These are phyloP conservation scores for Thaumatotibia leucotreta DNA, from an alignment of 1,140 invertebrate genomes.

Conservation along the genomic window DNA sequence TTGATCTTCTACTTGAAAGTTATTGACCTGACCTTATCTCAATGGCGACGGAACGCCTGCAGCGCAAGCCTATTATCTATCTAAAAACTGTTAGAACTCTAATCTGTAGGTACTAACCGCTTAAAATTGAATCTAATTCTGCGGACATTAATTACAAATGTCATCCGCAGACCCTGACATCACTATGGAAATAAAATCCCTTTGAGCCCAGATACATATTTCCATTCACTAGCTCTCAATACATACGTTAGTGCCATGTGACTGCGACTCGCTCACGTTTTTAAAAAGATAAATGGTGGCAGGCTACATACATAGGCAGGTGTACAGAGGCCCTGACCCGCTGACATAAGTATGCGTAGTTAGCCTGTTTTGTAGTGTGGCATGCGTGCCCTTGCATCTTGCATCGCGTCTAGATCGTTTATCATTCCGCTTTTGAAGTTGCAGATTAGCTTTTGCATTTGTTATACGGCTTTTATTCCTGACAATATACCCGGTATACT, in stretches of 20 bases:
- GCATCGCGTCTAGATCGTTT: not conserved
- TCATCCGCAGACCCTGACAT: not conserved
- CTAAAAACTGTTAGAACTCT: too few relatives aligned
- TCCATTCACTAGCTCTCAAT: not conserved
- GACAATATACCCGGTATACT: not conserved
- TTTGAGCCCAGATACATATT: slow-evolving; percentile 2
- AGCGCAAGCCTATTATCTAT: too few relatives aligned
- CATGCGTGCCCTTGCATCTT: slow-evolving; percentile 6
- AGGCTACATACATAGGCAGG: not conserved
- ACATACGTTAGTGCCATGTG: slow-evolving; percentile 4
- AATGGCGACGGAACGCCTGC: too few relatives aligned
- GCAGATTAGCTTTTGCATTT: not conserved
- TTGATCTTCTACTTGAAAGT: too few relatives aligned
- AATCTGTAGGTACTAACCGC: not conserved
- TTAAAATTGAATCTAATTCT: not conserved
- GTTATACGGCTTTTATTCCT: not conserved
- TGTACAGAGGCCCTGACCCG: not conserved
- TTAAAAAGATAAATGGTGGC: not conserved
- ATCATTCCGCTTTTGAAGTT: not conserved
- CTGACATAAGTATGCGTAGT: not conserved
- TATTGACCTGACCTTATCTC: too few relatives aligned
- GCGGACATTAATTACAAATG: not conserved
- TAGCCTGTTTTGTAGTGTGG: slow-evolving; percentile 4
- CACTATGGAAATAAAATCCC: slow-evolving; percentile 8
- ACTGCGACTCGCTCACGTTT: slow-evolving; percentile 5